Evolutionary conservation across 2,797 vertebrate species (phyloP), one percentile per base, ranked within the genome.

Genomic region (Pelobates cultripes): DNA sequence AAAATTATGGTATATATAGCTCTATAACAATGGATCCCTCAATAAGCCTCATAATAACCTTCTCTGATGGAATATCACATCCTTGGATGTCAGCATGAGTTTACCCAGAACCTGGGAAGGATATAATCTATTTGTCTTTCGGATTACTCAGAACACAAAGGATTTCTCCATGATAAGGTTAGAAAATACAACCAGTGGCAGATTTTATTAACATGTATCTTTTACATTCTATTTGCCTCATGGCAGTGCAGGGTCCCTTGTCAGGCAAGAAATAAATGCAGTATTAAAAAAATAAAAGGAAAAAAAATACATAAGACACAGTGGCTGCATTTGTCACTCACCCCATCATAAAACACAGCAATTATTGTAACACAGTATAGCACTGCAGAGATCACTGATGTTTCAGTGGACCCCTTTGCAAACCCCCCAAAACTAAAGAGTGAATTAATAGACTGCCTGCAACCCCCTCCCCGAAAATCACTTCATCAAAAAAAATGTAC

Each of bases 141-240:
- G 77, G 72, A 75, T 84, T 79, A 79, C 28, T 43, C 67, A 71
- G 66, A 84, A 70, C 72, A 79, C 53, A 79, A 70, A 75, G 71
- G 82, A 79, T 79, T 71, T 76, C 44, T 60, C 63, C n/a, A 78
- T 73, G 71, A 71, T 83, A 83, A 78, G 77, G n/a, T 51, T 60
- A 12, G 40, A 28, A 43, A 13, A 55, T 47, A 61, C 14, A 77
- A 9, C 13, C 73, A 44, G 53, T 15, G 55, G 12, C 72, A 70
- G 43, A 60, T 68, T 51, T 6, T 17, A 78, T 73, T 67, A 55
- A 12, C 45, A 67, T 63, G 40, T 10, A 12, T 60, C 4, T 17
- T 42, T 7, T 7, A 51, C 8, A 44, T 43, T 69, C 28, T 43
- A 10, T 63, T 43, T 64, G 14, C 72, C 75, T 61, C 64, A 13